A percentile compares a stretch with the other conserved stretches of the same genome.
Evolutionary conservation across 2,888 invertebrate species (phyloP).

Genomic region (Drosophila ustulata): DNA sequence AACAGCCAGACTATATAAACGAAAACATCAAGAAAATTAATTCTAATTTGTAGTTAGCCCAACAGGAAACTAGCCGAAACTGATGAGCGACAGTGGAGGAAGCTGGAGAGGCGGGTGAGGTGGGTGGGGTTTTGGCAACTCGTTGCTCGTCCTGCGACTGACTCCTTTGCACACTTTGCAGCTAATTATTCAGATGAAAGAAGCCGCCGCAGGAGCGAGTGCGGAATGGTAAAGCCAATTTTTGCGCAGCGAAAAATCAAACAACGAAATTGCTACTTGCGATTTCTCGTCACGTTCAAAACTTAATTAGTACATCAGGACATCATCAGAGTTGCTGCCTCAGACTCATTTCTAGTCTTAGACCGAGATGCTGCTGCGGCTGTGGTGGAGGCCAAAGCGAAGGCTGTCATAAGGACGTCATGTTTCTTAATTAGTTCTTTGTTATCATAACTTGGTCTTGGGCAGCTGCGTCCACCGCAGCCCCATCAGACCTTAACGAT

Average conservation of each 20-base stretch:
- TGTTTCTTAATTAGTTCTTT: constrained; percentile 81
- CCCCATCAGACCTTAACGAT: constrained; percentile 15
- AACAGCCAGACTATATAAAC: constrained; percentile 35
- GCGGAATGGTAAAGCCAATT: constrained; percentile 20
- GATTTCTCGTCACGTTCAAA: constrained; percentile 79
- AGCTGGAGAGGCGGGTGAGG: background rate
- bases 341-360: constrained; percentile 15
- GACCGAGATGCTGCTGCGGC: constrained; percentile 12
- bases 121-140: background rate
- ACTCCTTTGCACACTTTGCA: constrained; percentile 73
- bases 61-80: constrained; percentile 65
- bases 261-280: constrained; percentile 80
- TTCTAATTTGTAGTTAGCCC: constrained; percentile 74
- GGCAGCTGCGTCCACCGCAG: constrained; percentile 35
- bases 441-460: constrained; percentile 71
- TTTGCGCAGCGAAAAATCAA: constrained; percentile 71
- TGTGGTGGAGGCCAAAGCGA: background rate
- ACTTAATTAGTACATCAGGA: constrained; percentile 81
- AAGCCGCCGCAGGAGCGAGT: constrained; percentile 23
- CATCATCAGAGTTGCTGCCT: constrained; percentile 63
- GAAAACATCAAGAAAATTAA: constrained; percentile 67
- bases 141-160: constrained; percentile 39
- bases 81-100: background rate
- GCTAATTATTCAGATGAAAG: constrained; percentile 79
- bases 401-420: constrained; percentile 74